Conservation (phyloP, 2,797 vertebrate genomes). For the Pipistrellus kuhlii region DNA sequence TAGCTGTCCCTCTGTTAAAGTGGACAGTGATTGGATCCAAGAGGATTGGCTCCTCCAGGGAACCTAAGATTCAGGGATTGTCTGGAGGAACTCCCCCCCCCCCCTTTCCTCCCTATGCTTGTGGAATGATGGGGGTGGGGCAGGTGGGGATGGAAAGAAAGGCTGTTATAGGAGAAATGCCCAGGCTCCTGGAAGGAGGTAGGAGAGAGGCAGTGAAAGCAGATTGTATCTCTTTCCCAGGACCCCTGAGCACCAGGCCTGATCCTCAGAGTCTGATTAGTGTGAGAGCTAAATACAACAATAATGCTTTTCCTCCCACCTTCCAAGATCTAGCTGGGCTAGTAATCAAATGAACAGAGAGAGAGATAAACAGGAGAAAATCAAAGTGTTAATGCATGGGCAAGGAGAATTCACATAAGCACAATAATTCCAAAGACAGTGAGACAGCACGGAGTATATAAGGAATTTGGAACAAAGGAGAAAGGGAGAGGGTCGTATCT, state of each 20-base stretch:
- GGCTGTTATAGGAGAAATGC: background rate
- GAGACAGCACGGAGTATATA: background rate
- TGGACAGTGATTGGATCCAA: background rate
- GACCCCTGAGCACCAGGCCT: background rate
- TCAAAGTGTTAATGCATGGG: background rate
- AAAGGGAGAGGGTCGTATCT: background rate
- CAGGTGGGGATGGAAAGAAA: background rate
- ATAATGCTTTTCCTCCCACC: background rate
- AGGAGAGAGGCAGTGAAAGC: too few species aligned
- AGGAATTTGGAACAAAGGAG: background rate
- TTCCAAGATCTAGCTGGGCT: background rate
- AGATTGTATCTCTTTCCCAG: background rate
- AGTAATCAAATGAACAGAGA: background rate
- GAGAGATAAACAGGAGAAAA: background rate
- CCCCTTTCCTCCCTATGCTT: background rate
- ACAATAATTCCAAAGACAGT: background rate
- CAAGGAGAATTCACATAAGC: background rate
- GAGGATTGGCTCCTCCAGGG: background rate
- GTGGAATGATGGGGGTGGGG: background rate
- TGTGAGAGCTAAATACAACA: background rate
- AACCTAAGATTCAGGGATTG: background rate
- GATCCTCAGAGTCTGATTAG: background rate
- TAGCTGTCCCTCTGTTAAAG: background rate
- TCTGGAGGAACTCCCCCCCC: background rate
- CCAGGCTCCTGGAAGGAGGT: background rate